phyloP scores from a whole-genome alignment of 2,888 invertebrate genomes.

The Trissoscelio sp. region DNA sequence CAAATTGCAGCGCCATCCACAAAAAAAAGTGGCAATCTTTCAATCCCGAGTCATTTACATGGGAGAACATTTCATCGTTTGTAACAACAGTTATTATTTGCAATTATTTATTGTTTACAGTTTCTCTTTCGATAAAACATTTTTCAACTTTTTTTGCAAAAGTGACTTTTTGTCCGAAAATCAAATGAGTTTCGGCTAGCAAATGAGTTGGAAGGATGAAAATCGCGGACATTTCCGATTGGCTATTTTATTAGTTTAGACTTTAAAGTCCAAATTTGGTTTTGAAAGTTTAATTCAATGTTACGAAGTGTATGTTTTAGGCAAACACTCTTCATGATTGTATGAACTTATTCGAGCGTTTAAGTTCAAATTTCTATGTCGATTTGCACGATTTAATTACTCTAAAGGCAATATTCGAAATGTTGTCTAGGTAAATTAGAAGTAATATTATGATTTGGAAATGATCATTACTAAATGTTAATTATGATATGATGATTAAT shows the following conservation, averaged over 20 bases:
- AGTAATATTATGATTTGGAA: neutral
- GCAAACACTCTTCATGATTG: constrained; percentile 26
- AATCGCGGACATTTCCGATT: neutral
- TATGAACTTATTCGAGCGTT: constrained; percentile 30
- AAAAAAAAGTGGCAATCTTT: neutral
- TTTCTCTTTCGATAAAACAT: too few relatives aligned
- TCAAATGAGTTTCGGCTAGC: neutral
- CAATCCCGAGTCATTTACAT: constrained; percentile 13
- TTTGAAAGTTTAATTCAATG: constrained; percentile 10
- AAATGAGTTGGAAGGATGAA: neutral
- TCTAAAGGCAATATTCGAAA: constrained; percentile 29
- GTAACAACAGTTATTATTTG: neutral
- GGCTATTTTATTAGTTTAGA: constrained; percentile 31
- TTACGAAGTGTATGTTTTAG: constrained; percentile 20
- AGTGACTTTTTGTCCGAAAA: neutral
- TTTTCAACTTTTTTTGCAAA: too few relatives aligned
- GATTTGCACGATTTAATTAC: constrained; percentile 34
- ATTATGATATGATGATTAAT: too few relatives aligned
- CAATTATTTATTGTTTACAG: constrained; percentile 11
- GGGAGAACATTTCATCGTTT: neutral
- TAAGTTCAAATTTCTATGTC: constrained; percentile 9
- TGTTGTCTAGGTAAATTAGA: neutral
- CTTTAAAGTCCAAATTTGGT: neutral
- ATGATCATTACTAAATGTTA: too few relatives aligned
- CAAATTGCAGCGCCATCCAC: too few relatives aligned